phyloP scores from a whole-genome alignment of 2,888 invertebrate species.

The Mythimna impura region DNA sequence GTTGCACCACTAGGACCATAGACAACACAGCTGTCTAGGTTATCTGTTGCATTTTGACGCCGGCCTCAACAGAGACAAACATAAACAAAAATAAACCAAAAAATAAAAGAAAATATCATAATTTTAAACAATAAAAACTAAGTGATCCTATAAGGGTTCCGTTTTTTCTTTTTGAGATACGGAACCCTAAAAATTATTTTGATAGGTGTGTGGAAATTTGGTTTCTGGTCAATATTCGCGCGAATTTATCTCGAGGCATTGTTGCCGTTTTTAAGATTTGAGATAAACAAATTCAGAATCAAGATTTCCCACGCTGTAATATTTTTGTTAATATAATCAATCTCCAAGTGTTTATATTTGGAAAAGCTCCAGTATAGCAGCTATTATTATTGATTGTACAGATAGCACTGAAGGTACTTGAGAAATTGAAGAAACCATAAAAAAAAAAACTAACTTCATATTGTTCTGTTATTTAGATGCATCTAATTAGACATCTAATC shows the following conservation, averaged over 20 bases:
- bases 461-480: background rate
- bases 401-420: background rate
- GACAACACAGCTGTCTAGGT: no score
- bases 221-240: constrained; percentile 26
- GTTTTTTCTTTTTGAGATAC: no score
- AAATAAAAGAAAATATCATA: no score
- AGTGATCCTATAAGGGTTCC: no score
- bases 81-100: no score
- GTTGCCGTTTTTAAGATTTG: background rate
- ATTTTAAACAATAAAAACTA: no score
- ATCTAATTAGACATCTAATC: background rate
- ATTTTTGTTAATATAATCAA: constrained; percentile 4
- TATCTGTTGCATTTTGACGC: no score
- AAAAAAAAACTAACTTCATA: background rate
- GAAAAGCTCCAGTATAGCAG: background rate
- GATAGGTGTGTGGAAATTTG: constrained; percentile 19
- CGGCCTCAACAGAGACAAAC: no score
- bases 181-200: constrained; percentile 3
- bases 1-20: no score
- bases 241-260: constrained; percentile 22
- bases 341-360: constrained; percentile 1
- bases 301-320: background rate
- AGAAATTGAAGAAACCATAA: background rate
- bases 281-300: background rate
- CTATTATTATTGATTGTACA: background rate